A percentile compares a stretch with the other conserved stretches of the same genome.
phyloP scores from a whole-genome alignment of 2,797 vertebrate species.

The Varecia variegata region DNA sequence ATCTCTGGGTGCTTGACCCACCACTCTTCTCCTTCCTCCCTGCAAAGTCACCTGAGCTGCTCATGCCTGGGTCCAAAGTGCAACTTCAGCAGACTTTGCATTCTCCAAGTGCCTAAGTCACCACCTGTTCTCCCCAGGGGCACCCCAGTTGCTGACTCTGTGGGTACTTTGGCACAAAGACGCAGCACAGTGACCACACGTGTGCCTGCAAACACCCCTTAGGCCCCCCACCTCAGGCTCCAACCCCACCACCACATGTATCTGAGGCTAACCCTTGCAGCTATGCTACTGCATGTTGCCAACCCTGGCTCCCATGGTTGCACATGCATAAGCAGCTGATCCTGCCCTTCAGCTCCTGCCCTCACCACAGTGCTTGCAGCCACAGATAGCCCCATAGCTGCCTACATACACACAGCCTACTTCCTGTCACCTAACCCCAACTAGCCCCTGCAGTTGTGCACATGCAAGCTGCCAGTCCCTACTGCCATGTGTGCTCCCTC shows the following conservation, averaged over 20 bases:
- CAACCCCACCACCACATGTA: neutral
- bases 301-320: neutral
- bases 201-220: neutral
- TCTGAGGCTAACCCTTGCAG: neutral
- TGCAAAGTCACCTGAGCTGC: neutral
- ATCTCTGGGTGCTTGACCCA: neutral
- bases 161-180: neutral
- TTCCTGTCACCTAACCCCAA: neutral
- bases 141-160: neutral
- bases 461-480: neutral
- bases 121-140: neutral
- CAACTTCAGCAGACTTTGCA: neutral
- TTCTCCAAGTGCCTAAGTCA: neutral
- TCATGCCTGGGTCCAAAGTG: neutral
- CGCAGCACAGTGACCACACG: neutral
- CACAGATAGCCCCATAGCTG: neutral
- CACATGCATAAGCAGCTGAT: neutral
- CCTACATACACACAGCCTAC: neutral
- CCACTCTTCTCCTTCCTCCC: neutral
- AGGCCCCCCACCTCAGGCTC: neutral
- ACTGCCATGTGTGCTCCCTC: neutral
- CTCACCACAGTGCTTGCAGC: neutral
- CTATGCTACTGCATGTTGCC: neutral
- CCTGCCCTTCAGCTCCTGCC: neutral
- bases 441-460: neutral